Percentiles rank a stretch among this genome's conserved stretches.
phyloP scores from a whole-genome alignment of 2,797 vertebrate species.

The Microtus californicus region DNA sequence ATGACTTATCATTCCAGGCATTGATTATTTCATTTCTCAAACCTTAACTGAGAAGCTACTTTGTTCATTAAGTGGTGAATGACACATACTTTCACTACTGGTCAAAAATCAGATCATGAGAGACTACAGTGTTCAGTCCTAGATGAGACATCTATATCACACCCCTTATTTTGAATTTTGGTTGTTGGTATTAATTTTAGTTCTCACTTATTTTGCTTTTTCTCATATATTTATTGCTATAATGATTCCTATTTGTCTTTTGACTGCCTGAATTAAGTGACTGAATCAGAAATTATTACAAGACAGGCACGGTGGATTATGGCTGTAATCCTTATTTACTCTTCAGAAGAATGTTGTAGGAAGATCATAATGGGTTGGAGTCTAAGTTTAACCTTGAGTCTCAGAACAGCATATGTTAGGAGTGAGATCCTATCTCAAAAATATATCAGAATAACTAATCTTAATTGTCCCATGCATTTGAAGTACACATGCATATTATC shows the following conservation, averaged over 20 bases:
- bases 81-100: background rate
- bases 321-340: background rate
- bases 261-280: background rate
- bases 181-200: background rate
- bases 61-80: background rate
- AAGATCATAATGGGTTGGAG: background rate
- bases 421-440: background rate
- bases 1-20: background rate
- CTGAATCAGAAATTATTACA: background rate
- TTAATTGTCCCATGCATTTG: background rate
- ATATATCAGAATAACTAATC: background rate
- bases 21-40: background rate
- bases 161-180: no score
- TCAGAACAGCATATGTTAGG: background rate
- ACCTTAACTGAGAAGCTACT: background rate
- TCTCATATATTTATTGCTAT: background rate
- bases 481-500: background rate
- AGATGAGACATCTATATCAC: background rate
- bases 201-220: background rate
- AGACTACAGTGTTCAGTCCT: background rate
- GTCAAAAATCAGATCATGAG: background rate
- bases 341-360: background rate
- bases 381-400: background rate
- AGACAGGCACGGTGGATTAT: background rate
- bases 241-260: background rate